phyloP scores from a whole-genome alignment of 2,113 vertebrate species.

The Tautogolabrus adspersus region DNA sequence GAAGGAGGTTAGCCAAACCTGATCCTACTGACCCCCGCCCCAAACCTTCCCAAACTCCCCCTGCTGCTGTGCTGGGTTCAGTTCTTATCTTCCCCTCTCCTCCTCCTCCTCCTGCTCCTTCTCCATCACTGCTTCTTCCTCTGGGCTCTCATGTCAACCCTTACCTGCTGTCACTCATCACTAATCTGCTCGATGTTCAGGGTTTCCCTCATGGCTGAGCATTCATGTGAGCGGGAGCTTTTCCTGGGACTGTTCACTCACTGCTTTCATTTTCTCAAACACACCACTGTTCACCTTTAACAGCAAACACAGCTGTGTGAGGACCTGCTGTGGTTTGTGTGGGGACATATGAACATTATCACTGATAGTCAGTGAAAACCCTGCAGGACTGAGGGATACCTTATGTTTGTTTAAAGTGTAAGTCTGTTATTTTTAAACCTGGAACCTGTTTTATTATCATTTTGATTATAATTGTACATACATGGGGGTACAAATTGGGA shows the following conservation, averaged over 20 bases:
- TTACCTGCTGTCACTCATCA: slow-evolving; percentile 28
- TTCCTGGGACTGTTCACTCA: neutral
- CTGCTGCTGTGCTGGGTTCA: neutral
- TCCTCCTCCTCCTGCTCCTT: slow-evolving; percentile 2
- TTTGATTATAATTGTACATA: neutral
- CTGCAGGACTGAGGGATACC: neutral
- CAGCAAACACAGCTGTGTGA: slow-evolving; percentile 8
- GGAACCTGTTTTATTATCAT: no score
- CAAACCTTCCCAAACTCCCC: slow-evolving; percentile 15
- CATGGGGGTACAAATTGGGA: no score
- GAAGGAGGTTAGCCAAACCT: slow-evolving; percentile 87
- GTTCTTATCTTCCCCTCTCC: slow-evolving; percentile 30
- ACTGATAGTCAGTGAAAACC: neutral
- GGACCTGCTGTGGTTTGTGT: slow-evolving; percentile 7
- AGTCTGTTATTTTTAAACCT: no score
- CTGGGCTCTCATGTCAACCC: slow-evolving; percentile 12
- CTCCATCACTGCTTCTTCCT: slow-evolving; percentile 16
- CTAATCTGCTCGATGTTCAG: slow-evolving; percentile 42
- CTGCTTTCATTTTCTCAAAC: slow-evolving; percentile 3
- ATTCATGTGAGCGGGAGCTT: slow-evolving; percentile 14
- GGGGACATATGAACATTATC: neutral
- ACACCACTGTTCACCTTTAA: slow-evolving; percentile 6
- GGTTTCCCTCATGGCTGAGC: slow-evolving; percentile 27
- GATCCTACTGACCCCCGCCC: slow-evolving; percentile 34
- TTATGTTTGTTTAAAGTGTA: neutral